Percentiles rank a stretch among this genome's conserved stretches.
Conservation (phyloP, 2,888 invertebrate species). For the Lycaena phlaeas region DNA sequence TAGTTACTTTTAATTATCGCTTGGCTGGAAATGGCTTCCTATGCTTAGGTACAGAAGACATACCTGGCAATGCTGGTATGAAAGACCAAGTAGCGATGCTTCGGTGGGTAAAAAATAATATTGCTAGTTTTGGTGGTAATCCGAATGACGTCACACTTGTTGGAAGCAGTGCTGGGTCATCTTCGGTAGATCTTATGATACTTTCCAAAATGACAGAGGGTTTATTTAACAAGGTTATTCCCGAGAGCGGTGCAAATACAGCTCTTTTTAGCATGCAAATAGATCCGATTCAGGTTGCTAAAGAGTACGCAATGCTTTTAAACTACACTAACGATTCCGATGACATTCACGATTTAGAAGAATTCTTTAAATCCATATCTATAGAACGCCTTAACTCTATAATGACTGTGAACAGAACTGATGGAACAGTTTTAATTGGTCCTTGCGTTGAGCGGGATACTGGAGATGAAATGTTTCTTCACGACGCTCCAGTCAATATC, state of each 20-base stretch:
- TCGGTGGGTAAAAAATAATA: neutral
- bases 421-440: constrained; percentile 21
- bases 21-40: neutral
- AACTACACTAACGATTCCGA: constrained; percentile 13
- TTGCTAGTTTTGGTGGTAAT: neutral
- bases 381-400: constrained; percentile 24
- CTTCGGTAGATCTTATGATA: neutral
- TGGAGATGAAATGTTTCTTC: constrained; percentile 26
- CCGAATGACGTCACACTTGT: neutral
- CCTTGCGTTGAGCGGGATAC: constrained; percentile 29
- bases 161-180: neutral
- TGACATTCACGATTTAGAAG: constrained; percentile 30
- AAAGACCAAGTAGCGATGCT: neutral
- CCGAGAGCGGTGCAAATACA: neutral
- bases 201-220: neutral
- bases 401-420: constrained; percentile 13
- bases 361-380: constrained; percentile 32
- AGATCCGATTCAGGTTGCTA: neutral
- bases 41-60: neutral
- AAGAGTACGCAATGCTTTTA: neutral
- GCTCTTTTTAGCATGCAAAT: neutral
- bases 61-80: neutral
- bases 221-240: neutral
- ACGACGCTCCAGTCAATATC: constrained; percentile 30
- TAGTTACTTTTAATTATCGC: neutral